phyloP scores from a whole-genome alignment of 2,113 vertebrate genomes.

The Corvus cornix region DNA sequence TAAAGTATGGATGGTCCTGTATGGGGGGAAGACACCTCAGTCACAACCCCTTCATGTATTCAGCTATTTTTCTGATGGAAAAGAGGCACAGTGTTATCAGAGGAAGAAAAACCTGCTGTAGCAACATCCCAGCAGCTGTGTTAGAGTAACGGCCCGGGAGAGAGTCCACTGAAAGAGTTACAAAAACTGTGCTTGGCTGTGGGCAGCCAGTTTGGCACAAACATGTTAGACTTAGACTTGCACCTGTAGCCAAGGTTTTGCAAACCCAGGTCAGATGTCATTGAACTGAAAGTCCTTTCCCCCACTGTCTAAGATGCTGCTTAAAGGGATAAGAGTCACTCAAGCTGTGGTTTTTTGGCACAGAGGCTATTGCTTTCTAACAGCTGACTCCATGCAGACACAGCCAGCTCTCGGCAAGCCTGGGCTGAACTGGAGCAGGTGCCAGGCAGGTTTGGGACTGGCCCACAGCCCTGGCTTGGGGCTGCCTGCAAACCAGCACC shows the following conservation, averaged over 20 bases:
- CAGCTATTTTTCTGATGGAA: not conserved
- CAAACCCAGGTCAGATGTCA: not conserved
- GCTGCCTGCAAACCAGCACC: not conserved
- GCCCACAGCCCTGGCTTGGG: not conserved
- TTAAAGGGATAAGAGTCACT: not conserved
- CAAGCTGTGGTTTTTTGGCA: not conserved
- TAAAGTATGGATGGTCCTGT: not conserved
- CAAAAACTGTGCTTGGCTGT: not conserved
- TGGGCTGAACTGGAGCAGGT: not conserved
- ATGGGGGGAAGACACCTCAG: not conserved
- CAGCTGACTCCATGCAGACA: not conserved
- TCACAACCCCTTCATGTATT: not conserved
- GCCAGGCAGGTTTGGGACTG: not conserved
- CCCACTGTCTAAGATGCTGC: not conserved
- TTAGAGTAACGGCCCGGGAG: not conserved
- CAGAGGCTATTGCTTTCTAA: not conserved
- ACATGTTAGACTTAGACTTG: not conserved
- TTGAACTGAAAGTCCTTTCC: not conserved
- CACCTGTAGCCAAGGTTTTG: not conserved
- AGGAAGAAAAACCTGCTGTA: not conserved
- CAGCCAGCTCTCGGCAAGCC: not conserved
- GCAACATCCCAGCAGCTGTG: not conserved
- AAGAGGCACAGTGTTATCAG: not conserved
- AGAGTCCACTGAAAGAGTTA: not conserved
- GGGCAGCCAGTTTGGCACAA: not conserved